Percentiles rank a stretch among this genome's conserved stretches.
Evolutionary conservation across 1,140 invertebrate species (phyloP).

Genomic region (Ylistrum balloti): DNA sequence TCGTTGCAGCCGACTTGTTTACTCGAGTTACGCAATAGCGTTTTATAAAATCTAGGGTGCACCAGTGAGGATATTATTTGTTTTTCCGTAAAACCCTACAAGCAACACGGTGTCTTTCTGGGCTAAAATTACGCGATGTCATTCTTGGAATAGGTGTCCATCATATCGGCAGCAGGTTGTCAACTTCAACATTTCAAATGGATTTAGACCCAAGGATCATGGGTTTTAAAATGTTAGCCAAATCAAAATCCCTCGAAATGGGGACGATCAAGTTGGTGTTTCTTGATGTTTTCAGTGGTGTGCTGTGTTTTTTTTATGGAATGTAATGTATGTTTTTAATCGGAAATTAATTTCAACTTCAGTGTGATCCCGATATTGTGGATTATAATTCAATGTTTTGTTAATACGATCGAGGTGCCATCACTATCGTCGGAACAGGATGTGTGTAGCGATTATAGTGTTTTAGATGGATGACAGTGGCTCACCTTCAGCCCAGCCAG

Average conservation of each 20-base stretch:
- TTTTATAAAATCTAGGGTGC: neutral
- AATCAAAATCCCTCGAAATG: neutral
- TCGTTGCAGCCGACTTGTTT: slow-evolving; percentile 37
- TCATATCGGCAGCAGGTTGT: neutral
- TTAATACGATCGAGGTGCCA: neutral
- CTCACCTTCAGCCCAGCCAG: neutral
- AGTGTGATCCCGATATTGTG: neutral
- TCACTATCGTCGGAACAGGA: neutral
- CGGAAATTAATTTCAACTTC: neutral
- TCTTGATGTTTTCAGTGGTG: neutral
- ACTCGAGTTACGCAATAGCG: slow-evolving; percentile 2
- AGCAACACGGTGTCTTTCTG: neutral
- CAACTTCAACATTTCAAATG: slow-evolving; percentile 24
- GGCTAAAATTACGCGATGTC: neutral
- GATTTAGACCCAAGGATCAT: neutral
- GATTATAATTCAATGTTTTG: neutral
- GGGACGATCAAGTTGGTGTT: neutral
- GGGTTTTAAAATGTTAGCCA: neutral
- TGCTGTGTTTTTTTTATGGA: neutral
- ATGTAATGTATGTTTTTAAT: neutral
- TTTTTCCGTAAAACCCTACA: neutral
- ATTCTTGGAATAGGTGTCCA: neutral
- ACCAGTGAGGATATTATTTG: neutral
- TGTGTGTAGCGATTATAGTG: neutral
- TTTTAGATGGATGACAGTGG: slow-evolving; percentile 31